Evolutionary conservation across 2,888 invertebrate genomes (phyloP), one percentile per base, ranked within the genome.

Genomic region (Euproctis similis): DNA sequence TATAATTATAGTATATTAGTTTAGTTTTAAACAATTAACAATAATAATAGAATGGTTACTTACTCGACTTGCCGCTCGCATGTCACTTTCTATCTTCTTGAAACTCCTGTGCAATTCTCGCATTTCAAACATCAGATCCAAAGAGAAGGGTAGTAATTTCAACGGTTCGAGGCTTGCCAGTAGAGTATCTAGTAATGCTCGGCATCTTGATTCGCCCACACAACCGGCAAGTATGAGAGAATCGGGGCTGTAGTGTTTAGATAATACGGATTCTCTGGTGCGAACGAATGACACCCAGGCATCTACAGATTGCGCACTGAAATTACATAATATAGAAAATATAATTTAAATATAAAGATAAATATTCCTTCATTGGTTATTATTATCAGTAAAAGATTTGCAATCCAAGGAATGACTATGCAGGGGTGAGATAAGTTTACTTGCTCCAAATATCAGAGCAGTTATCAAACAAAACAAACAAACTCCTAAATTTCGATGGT

Each of bases 281-380:
- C 93, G 88, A 28, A 96, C 86, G 64, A 94, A 95, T 32, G 93
- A 92, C 42, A 94, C 88, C 95, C 96, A 96, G 16, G 95, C 94
- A 56, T 95, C 95, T 47, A 96, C 85, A n/a, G 95, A 92, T 45
- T 92, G 88, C 30, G 94, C 89, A 71, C 92, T 92, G 80, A 22
- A 42, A 39, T 3, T 12, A 24, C 35, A 31, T 2, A 24, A 13
- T 19, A 2, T 19, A 8, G 2, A 19, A n/a, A 8, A n/a, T 19
- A 19, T n/a, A 19, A n/a, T 19, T 19, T 8, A 7, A 2, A 14
- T 14, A 6, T 14, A 14, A 3, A 6, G 6, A 6, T 14, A 14
- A 14, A 19, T 19, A 2, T 19, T 19, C n/a, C n/a, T n/a, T n/a
- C n/a, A n/a, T n/a, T n/a, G n/a, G n/a, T n/a, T n/a, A n/a, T n/a